Conservation (phyloP, 2,888 invertebrate genomes). For the Tipula unca region DNA sequence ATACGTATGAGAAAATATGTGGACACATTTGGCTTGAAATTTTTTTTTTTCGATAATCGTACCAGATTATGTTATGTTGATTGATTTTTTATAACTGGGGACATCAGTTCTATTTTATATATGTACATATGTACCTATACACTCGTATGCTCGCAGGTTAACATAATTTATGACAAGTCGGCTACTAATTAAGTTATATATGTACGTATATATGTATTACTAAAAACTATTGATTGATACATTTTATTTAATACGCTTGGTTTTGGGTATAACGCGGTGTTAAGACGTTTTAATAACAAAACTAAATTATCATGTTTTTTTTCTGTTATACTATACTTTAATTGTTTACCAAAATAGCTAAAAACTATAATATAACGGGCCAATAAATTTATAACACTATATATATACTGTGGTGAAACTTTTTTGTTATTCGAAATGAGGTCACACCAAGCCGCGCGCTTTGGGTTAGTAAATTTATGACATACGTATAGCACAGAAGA, state of each 20-base stretch:
- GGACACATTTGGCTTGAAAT: not conserved
- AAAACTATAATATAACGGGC: not conserved
- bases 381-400: not conserved
- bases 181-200: not conserved
- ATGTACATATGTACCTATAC: not conserved
- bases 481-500: not conserved
- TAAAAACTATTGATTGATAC: not conserved
- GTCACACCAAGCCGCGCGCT: not conserved
- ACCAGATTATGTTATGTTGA: not conserved
- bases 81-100: slow-evolving; percentile 2
- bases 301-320: not conserved
- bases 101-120: not conserved
- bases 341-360: not conserved
- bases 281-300: not conserved
- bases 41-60: not conserved
- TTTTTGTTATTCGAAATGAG: not conserved
- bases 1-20: not conserved
- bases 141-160: not conserved
- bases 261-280: not conserved
- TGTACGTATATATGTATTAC: not conserved
- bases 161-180: not conserved
- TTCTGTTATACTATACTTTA: not conserved
- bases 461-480: not conserved
- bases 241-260: not conserved
- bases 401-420: no score